Percentiles rank a stretch among this genome's conserved stretches.
These are phyloP conservation scores for Aldabrachelys gigantea DNA, from an alignment of 2,113 vertebrate species.

Conservation along the genomic window DNA sequence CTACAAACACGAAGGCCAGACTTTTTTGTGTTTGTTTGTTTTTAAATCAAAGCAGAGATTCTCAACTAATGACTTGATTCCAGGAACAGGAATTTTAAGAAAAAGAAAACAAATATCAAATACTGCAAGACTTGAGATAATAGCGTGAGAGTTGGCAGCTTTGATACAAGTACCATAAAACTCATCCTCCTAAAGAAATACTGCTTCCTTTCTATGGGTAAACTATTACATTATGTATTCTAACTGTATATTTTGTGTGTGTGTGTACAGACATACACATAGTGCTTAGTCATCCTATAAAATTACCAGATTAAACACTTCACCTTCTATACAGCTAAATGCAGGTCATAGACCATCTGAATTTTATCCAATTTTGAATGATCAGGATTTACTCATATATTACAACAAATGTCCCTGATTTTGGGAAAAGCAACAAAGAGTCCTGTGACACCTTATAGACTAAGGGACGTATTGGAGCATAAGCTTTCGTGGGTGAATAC, in stretches of 20 bases:
- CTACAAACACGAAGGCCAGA: background rate
- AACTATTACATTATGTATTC: too few species aligned
- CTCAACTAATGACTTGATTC: background rate
- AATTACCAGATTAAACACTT: background rate
- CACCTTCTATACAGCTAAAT: accelerated
- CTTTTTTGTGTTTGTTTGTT: background rate
- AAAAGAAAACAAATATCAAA: background rate
- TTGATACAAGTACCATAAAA: background rate
- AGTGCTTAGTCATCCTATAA: background rate
- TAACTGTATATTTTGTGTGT: too few species aligned
- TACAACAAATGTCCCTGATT: background rate
- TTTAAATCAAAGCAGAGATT: background rate
- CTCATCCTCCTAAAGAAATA: slow-evolving; percentile 12
- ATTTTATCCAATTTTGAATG: background rate
- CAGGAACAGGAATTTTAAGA: background rate
- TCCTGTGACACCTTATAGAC: too few species aligned
- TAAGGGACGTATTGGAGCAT: too few species aligned
- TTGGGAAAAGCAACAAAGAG: background rate
- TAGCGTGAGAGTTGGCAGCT: background rate
- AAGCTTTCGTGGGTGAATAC: too few species aligned
- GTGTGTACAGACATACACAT: too few species aligned
- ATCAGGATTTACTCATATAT: background rate
- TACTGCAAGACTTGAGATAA: background rate
- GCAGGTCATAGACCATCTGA: background rate
- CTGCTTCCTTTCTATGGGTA: background rate